A percentile compares a stretch with the other conserved stretches of the same genome.
These are phyloP conservation scores for Cremastinae sp. DNA, from an alignment of 2,888 invertebrate species.

Conservation along the genomic window DNA sequence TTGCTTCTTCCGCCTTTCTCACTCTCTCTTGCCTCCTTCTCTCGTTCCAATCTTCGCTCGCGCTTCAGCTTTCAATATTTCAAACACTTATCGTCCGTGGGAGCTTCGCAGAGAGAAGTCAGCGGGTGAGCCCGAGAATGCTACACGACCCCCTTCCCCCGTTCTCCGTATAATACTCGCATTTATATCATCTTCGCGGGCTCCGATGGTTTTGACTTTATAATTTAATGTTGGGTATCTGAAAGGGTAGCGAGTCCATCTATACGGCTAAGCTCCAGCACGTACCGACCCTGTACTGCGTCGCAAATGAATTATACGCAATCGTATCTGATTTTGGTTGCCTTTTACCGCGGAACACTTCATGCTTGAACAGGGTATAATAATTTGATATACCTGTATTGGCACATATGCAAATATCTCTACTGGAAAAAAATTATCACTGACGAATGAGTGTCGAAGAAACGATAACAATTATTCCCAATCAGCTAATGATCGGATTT, in stretches of 20 bases:
- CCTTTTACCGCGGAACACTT: slow-evolving; percentile 52
- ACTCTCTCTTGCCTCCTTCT: slow-evolving; percentile 41
- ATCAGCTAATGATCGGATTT: too few species aligned
- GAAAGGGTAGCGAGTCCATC: slow-evolving; percentile 69
- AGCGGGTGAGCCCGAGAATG: slow-evolving; percentile 59
- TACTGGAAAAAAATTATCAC: background rate
- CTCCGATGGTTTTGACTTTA: slow-evolving; percentile 77
- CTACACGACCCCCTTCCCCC: slow-evolving; percentile 43
- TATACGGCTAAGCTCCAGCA: slow-evolving; percentile 6
- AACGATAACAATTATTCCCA: background rate
- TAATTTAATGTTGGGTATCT: slow-evolving; percentile 76
- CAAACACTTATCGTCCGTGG: slow-evolving; percentile 78
- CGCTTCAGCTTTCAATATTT: slow-evolving; percentile 79
- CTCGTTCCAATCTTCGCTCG: slow-evolving; percentile 55
- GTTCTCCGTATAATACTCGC: slow-evolving; percentile 77
- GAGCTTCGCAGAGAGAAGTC: slow-evolving; percentile 59
- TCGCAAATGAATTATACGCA: slow-evolving; percentile 68
- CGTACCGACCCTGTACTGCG: slow-evolving; percentile 47
- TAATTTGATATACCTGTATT: slow-evolving; percentile 20
- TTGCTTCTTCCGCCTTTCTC: slow-evolving; percentile 10
- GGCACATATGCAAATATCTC: slow-evolving; percentile 21
- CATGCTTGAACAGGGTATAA: slow-evolving; percentile 54
- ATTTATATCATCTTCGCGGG: slow-evolving; percentile 77
- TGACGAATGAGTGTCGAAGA: background rate
- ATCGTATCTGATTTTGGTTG: slow-evolving; percentile 69